A percentile compares a stretch with the other conserved stretches of the same genome.
These are phyloP conservation scores for Brenthis daphne DNA, from an alignment of 2,888 invertebrate genomes.

Conservation along the genomic window DNA sequence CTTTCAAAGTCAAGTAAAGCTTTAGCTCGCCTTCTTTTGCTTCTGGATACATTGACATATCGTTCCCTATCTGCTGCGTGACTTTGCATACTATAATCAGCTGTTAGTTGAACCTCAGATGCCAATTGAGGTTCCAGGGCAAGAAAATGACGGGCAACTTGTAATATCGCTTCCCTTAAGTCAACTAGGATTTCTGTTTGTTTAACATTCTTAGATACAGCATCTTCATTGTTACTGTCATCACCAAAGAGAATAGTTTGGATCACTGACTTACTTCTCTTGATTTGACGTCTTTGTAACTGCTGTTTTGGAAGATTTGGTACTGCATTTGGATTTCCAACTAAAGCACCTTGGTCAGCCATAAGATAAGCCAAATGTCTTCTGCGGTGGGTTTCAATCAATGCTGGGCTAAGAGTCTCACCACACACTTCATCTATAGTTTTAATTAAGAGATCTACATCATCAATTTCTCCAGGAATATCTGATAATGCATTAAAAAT, in stretches of 20 bases:
- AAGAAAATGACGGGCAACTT: conserved; percentile 95
- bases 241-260: conserved; percentile 94
- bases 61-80: conserved; percentile 96
- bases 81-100: conserved; percentile 97
- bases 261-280: conserved; percentile 94
- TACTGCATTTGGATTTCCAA: conserved; percentile 93
- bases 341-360: conserved; percentile 97
- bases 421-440: conserved; percentile 87
- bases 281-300: conserved; percentile 92
- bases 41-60: conserved; percentile 95
- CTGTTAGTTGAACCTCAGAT: conserved; percentile 90
- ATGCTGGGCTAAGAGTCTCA: conserved; percentile 90
- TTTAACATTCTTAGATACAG: conserved; percentile 97
- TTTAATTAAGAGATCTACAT: conserved; percentile 93
- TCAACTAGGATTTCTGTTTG: conserved; percentile 99
- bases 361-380: conserved; percentile 97
- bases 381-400: conserved; percentile 93
- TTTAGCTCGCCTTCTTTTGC: conserved; percentile 94
- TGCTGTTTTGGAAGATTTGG: conserved; percentile 97
- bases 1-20: conserved; percentile 98
- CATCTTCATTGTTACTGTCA: conserved; percentile 89
- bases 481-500: conserved; percentile 98
- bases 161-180: conserved; percentile 96
- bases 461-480: conserved; percentile 96
- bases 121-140: conserved; percentile 93